Evolutionary conservation across 2,888 invertebrate species (phyloP).

Genomic region (Sycophila texana): DNA sequence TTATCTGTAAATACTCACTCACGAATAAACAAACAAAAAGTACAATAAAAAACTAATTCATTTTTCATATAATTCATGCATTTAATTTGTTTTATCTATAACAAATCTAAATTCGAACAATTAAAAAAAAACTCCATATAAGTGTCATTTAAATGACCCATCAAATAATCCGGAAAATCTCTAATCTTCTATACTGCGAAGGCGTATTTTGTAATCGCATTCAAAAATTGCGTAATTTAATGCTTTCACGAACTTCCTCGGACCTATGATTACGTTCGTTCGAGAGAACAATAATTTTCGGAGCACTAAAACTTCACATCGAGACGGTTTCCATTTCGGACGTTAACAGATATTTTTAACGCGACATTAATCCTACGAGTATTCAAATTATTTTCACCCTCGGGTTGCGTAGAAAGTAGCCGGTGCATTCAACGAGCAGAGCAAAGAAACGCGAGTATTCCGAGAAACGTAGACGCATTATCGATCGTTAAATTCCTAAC

Average conservation of each 20-base stretch:
- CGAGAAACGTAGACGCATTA: neutral
- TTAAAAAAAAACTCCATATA: neutral
- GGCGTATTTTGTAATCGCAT: slow-evolving; percentile 16
- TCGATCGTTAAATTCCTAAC: slow-evolving; percentile 9
- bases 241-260: slow-evolving; percentile 2
- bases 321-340: slow-evolving; percentile 2
- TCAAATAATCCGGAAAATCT: slow-evolving; percentile 4
- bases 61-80: neutral
- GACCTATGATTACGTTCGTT: slow-evolving; percentile 15
- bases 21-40: neutral
- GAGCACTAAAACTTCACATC: neutral
- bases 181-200: slow-evolving; percentile 2
- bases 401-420: too few relatives aligned
- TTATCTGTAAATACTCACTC: neutral
- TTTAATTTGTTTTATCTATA: neutral
- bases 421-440: neutral
- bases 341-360: slow-evolving; percentile 24
- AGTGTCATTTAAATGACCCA: neutral
- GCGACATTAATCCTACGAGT: neutral
- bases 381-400: slow-evolving; percentile 12
- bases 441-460: neutral
- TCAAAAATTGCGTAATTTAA: slow-evolving; percentile 16
- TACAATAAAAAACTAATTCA: neutral
- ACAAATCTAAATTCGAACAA: neutral
- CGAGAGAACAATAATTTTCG: slow-evolving; percentile 21